A percentile compares a stretch with the other conserved stretches of the same genome.
Conservation (phyloP, 2,797 vertebrate genomes). For the Oreonectes daqikongensis region DNA sequence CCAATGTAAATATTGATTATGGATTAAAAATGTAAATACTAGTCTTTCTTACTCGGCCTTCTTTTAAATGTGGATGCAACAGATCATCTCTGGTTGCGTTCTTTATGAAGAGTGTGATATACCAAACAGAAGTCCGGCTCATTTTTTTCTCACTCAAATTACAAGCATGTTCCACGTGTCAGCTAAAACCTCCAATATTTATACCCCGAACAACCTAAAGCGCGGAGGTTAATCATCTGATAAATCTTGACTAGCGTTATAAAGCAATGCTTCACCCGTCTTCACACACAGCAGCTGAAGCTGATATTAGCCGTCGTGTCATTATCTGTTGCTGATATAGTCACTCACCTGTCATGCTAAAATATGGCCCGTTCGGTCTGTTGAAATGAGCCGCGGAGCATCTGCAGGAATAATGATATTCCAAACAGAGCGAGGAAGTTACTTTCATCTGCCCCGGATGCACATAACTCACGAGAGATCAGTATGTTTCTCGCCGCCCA, state of each 20-base stretch:
- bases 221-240: slow-evolving; percentile 8
- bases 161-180: slow-evolving; percentile 22
- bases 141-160: slow-evolving; percentile 13
- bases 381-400: slow-evolving; percentile 40
- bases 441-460: slow-evolving; percentile 44
- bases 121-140: not conserved
- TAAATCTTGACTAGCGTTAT: slow-evolving; percentile 11
- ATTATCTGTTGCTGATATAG: slow-evolving; percentile 48
- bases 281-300: slow-evolving; percentile 1
- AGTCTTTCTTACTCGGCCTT: too few species aligned
- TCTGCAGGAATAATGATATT: slow-evolving; percentile 51
- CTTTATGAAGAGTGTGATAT: not conserved
- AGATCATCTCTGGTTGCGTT: not conserved
- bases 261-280: slow-evolving; percentile 21
- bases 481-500: slow-evolving; percentile 43
- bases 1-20: too few species aligned
- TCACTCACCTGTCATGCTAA: slow-evolving; percentile 52
- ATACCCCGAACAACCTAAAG: slow-evolving; percentile 24
- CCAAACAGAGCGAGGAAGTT: slow-evolving; percentile 39
- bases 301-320: slow-evolving; percentile 33
- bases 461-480: slow-evolving; percentile 51
- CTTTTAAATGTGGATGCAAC: too few species aligned
- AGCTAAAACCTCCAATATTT: slow-evolving; percentile 18
- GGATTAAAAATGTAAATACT: too few species aligned
- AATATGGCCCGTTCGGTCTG: slow-evolving; percentile 37